Evolutionary conservation across 2,113 vertebrate species (phyloP).

Genomic region (Scomber scombrus): DNA sequence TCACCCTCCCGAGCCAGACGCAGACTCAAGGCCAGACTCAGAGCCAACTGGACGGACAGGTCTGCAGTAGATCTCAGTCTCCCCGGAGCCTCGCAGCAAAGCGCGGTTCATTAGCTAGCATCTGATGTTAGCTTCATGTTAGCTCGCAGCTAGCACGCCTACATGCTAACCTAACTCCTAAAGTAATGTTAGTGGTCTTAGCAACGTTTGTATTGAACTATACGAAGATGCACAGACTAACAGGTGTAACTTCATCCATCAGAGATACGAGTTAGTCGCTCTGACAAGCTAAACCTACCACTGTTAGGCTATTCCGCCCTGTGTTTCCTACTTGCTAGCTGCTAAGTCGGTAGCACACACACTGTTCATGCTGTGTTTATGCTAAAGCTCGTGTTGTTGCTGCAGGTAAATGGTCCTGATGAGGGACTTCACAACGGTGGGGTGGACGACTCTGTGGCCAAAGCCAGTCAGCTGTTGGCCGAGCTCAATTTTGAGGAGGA

Average conservation of each 20-base stretch:
- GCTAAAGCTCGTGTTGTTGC: conserved; percentile 38
- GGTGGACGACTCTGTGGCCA: conserved; percentile 91
- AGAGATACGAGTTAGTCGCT: neutral
- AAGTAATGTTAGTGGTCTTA: conserved; percentile 1
- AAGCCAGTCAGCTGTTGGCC: conserved; percentile 94
- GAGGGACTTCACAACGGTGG: conserved; percentile 93
- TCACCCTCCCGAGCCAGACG: conserved; percentile 95
- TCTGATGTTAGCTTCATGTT: neutral
- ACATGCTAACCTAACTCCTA: conserved; percentile 50
- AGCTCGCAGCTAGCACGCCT: conserved; percentile 1
- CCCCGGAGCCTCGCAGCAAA: conserved; percentile 11
- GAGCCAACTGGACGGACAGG: conserved; percentile 87
- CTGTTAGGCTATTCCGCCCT: conserved; percentile 25
- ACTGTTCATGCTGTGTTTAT: neutral
- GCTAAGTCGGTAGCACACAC: conserved; percentile 41
- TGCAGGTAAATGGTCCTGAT: conserved; percentile 94
- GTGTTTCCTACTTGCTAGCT: conserved; percentile 16
- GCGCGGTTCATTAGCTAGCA: conserved; percentile 48
- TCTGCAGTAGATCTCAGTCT: conserved; percentile 52
- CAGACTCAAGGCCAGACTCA: conserved; percentile 91
- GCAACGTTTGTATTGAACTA: neutral
- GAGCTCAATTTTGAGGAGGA: conserved; percentile 99
- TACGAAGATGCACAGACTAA: neutral
- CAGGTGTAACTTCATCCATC: neutral
- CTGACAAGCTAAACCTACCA: conserved; percentile 12